Base-by-base conservation (phyloP, 2,113 vertebrate genomes). In the Labeo catla region DNA sequence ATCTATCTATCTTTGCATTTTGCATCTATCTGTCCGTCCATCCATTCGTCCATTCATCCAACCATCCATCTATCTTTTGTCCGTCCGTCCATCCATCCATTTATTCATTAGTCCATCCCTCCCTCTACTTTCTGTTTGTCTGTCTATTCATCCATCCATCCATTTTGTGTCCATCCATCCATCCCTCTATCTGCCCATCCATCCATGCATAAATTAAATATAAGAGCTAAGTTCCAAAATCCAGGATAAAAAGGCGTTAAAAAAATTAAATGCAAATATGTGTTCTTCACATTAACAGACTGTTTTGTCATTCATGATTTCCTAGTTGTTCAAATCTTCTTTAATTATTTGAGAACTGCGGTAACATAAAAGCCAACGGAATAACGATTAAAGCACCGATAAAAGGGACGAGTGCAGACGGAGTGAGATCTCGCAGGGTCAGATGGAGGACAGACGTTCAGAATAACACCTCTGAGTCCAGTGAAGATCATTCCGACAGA, bases 401-500 rank as follows among this genome's bases (percentile, higher is more conserved):
- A 73, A 45, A 84, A 45, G 19, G 50, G 82, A 63, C n/a, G 63
- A 52, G 80, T 5, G 63, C 80, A 82, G 80, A 59, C 36, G 2
- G 63, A 57, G 68, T 0, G 68, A 70, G 49, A 39, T 70, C 63
- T 70, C 47, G 1, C 80, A 54, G 80, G 80, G 80, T 70, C 80
- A 79, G 54, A 59, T 36, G 63, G 13, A 78, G 84, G 80, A 79
- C 72, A 82, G 21, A 49, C 61, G 12, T 65, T 82, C 78, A 83
- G 28, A 82, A 49, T 70, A 23, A 81, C 79, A 84, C 76, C 13
- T 70, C 65, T 21, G 49, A 76, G 65, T 65, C 68, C 52, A 70
- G 49, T 74, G 63, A 72, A 76, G 84, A 84, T 86, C 81, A 76
- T 68, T 28, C 76, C 23, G 21, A 74, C 82, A 85, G 88, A 76